Base-by-base conservation (phyloP, 1,140 invertebrate genomes). In the Forficula auricularia region DNA sequence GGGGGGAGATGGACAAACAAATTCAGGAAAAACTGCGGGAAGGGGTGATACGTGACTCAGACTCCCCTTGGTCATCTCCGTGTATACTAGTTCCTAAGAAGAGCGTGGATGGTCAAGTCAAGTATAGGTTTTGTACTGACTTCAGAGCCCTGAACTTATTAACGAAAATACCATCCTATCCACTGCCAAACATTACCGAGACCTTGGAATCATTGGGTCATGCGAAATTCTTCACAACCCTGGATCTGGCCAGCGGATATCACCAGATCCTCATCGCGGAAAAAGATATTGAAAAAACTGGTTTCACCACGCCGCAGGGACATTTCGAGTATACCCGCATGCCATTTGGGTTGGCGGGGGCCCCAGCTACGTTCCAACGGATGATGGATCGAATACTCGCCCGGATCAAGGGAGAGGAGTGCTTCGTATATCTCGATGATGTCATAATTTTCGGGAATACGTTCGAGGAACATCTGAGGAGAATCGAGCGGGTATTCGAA, bases 211-310 rank as follows among this genome's bases (percentile, higher is more conserved):
- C 31, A 7, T 27, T 67, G 12, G 45, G 41, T 4, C 50, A 49
- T 6, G 31, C 48, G 3, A 46, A 47, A 19, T 57, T 48, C 34
- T 61, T 66, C 39, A 49, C 51, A 3, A 45, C 53, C 0, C 35
- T 67, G 0, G 60, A 66, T 49, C 34, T 60, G 2, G 43, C 39
- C 0, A 51, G 48, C 19, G 63, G 64, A 1, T 65, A 57, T 44
- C 58, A 33, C 13, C 51, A 38, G 15, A 44, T 49, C 6, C 43
- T 36, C 3, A 15, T 39, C 3, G 12, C 9, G 1, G 33, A 49
- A 52, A 38, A 57, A 12, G 56, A 59, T 46, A 50, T 38, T n/a
- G 48, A 57, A 6, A 71, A 70, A 50, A 68, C 67, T 1, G 62
- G 62, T 0, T 68, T 70, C 44, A 48, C 50, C 0, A 57, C 56